Conservation (phyloP, 2,888 invertebrate genomes). For the Drosophila falleni region DNA sequence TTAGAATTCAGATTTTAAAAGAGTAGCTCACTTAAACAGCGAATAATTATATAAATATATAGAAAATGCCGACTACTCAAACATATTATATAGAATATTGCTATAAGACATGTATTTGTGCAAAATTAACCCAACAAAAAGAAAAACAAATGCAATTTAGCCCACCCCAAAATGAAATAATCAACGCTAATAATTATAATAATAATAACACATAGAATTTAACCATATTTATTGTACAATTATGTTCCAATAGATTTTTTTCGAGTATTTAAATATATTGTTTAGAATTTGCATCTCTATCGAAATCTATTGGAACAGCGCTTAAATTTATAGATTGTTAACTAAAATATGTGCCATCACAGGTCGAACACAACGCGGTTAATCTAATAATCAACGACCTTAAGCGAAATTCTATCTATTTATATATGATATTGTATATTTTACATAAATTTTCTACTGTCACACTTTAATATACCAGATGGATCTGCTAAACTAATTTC, state of each 20-base stretch:
- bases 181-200: conserved; percentile 30
- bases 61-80: conserved; percentile 16
- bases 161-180: conserved; percentile 52
- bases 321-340: conserved; percentile 26
- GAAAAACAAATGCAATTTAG: conserved; percentile 58
- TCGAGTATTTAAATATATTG: conserved; percentile 11
- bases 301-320: conserved; percentile 29
- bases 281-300: conserved; percentile 12
- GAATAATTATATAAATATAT: conserved; percentile 59
- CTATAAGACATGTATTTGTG: conserved; percentile 24
- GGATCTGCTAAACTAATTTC: conserved; percentile 5
- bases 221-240: conserved; percentile 38
- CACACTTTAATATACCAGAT: conserved; percentile 16
- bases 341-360: conserved; percentile 56
- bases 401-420: conserved; percentile 35
- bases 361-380: conserved; percentile 35
- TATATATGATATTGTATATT: conserved; percentile 37
- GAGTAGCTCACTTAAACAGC: conserved; percentile 65
- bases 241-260: conserved; percentile 30
- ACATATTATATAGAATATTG: conserved; percentile 32
- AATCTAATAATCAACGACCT: conserved; percentile 40
- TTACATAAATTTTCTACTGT: conserved; percentile 42
- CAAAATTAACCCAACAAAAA: conserved; percentile 15
- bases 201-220: conserved; percentile 30
- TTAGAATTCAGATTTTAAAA: conserved; percentile 25